Conservation (phyloP, 2,888 invertebrate genomes). For the Aspidiotus destructor region DNA sequence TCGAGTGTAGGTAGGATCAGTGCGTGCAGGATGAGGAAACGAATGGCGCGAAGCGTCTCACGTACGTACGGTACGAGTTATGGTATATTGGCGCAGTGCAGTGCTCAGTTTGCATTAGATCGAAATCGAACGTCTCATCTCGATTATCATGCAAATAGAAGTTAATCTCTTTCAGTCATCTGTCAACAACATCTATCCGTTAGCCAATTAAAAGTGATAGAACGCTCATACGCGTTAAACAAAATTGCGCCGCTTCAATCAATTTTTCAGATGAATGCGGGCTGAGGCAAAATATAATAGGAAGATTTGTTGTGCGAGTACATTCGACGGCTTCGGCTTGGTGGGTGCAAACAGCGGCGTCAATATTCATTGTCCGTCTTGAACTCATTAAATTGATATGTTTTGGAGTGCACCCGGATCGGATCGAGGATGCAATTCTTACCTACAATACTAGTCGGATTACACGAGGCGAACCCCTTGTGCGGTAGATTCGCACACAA, state of each 20-base stretch:
- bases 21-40: too few relatives aligned
- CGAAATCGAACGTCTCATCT: too few relatives aligned
- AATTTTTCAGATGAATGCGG: neutral
- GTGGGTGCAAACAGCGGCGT: neutral
- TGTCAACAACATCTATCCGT: too few relatives aligned
- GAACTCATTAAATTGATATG: neutral
- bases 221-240: neutral
- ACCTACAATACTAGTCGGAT: constrained; percentile 9
- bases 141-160: too few relatives aligned
- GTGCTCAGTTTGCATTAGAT: too few relatives aligned
- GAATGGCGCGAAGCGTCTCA: too few relatives aligned
- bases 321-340: neutral
- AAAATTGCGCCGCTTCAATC: neutral
- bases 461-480: constrained; percentile 7
- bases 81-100: too few relatives aligned
- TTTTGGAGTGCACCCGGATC: constrained; percentile 1
- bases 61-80: too few relatives aligned
- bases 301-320: neutral
- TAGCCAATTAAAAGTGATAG: too few relatives aligned
- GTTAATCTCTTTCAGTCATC: too few relatives aligned
- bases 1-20: too few relatives aligned
- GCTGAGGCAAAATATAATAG: neutral
- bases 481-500: constrained; percentile 23
- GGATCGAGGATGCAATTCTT: neutral
- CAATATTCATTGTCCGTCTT: neutral